These are phyloP conservation scores for Acrocyrtus sp. DNA, from an alignment of 2,888 invertebrate species.

Conservation along the genomic window DNA sequence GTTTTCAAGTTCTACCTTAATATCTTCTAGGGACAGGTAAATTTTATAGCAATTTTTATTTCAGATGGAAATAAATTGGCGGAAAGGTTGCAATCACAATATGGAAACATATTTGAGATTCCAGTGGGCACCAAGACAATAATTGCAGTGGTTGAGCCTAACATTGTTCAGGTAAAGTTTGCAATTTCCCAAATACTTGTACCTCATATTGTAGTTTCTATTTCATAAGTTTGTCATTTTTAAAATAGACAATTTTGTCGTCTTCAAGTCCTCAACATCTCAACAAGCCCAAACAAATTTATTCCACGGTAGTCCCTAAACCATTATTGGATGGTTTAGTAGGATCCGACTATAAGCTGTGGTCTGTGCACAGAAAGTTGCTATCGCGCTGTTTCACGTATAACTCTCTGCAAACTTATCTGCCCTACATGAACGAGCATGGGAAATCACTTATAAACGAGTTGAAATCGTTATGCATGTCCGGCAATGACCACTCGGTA, in stretches of 20 bases:
- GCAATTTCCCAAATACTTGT: no score
- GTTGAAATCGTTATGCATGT: background rate
- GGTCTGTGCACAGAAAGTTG: background rate
- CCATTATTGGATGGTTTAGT: background rate
- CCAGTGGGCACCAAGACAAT: background rate
- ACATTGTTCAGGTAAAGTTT: conserved; percentile 5
- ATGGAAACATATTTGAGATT: background rate
- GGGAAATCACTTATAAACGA: background rate
- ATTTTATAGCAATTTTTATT: background rate
- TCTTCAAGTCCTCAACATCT: background rate
- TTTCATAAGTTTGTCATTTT: background rate
- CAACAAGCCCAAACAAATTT: conserved; percentile 13
- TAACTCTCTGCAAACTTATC: background rate
- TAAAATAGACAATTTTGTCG: background rate
- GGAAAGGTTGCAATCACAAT: background rate
- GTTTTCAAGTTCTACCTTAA: no score
- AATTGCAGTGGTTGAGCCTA: background rate
- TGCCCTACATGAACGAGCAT: conserved; percentile 4
- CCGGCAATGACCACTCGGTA: background rate
- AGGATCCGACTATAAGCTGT: background rate
- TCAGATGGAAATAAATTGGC: conserved; percentile 6
- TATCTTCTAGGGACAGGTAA: background rate
- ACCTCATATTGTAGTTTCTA: no score
- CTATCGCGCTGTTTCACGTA: background rate
- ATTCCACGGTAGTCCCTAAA: conserved; percentile 3